phyloP scores from a whole-genome alignment of 1,140 invertebrate species.

The Drosophila melanica region DNA sequence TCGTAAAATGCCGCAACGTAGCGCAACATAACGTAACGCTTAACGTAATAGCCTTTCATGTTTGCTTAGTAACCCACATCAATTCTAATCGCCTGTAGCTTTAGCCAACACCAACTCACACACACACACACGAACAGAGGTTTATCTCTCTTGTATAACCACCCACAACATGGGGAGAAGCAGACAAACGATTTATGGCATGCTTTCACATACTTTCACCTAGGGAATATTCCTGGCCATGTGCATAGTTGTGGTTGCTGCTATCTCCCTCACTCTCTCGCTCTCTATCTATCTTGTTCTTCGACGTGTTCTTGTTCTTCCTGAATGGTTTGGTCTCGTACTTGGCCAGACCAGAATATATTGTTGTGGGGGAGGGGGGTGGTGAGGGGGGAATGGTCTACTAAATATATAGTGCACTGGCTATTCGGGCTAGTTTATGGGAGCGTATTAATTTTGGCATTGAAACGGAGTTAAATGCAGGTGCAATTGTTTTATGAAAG shows the following conservation, averaged over 20 bases:
- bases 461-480: slow-evolving; percentile 71
- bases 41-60: slow-evolving; percentile 82
- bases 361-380: not conserved
- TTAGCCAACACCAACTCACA: slow-evolving; percentile 45
- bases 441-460: slow-evolving; percentile 77
- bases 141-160: slow-evolving; percentile 34
- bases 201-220: slow-evolving; percentile 82
- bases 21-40: slow-evolving; percentile 70
- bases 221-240: slow-evolving; percentile 73
- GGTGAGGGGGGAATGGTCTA: not conserved
- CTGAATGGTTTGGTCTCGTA: not conserved
- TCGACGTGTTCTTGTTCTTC: not conserved
- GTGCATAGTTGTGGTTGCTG: slow-evolving; percentile 59
- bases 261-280: slow-evolving; percentile 24
- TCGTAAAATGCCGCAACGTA: slow-evolving; percentile 60
- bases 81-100: slow-evolving; percentile 74
- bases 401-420: slow-evolving; percentile 27
- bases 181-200: slow-evolving; percentile 79
- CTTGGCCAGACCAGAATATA: not conserved
- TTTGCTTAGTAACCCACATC: slow-evolving; percentile 82
- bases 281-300: slow-evolving; percentile 6
- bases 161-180: slow-evolving; percentile 43
- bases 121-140: slow-evolving; percentile 17
- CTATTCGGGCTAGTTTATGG: slow-evolving; percentile 57
- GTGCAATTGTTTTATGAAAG: slow-evolving; percentile 71